These are phyloP conservation scores for Enteromius fasciolatus DNA, from an alignment of 2,797 vertebrate genomes.

Conservation along the genomic window DNA sequence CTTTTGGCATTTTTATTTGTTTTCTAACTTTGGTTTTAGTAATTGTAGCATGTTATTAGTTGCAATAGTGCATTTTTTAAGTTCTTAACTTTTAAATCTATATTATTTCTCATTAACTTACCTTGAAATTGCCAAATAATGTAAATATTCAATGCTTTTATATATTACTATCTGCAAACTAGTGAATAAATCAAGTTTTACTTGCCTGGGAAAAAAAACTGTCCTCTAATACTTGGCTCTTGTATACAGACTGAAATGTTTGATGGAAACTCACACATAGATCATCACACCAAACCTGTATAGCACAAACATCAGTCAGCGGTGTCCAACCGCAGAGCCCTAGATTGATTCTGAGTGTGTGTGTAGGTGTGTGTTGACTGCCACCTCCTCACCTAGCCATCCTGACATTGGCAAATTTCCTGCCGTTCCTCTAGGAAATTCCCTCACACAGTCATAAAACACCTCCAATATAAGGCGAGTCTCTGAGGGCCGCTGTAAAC, in stretches of 20 bases:
- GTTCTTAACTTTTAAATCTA: background rate
- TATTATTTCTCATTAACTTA: background rate
- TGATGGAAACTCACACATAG: background rate
- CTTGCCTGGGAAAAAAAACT: background rate
- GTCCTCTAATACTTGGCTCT: background rate
- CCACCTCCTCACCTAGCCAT: background rate
- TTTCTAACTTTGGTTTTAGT: background rate
- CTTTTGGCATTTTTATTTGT: background rate
- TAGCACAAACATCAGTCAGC: background rate
- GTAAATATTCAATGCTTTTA: background rate
- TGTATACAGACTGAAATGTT: background rate
- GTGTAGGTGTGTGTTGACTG: background rate
- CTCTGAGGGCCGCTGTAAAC: conserved; percentile 16
- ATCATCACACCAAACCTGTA: background rate
- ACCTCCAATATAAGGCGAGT: background rate
- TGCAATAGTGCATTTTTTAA: background rate
- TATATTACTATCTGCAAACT: background rate
- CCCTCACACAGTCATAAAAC: conserved; percentile 25
- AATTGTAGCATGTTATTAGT: background rate
- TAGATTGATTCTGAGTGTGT: background rate
- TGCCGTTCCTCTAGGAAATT: conserved; percentile 14
- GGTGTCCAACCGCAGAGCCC: background rate
- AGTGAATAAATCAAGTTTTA: background rate
- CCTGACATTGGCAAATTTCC: conserved; percentile 18
- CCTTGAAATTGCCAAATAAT: background rate